Base-by-base conservation (phyloP, 2,113 vertebrate genomes). In the Tangachromis dhanisi region DNA sequence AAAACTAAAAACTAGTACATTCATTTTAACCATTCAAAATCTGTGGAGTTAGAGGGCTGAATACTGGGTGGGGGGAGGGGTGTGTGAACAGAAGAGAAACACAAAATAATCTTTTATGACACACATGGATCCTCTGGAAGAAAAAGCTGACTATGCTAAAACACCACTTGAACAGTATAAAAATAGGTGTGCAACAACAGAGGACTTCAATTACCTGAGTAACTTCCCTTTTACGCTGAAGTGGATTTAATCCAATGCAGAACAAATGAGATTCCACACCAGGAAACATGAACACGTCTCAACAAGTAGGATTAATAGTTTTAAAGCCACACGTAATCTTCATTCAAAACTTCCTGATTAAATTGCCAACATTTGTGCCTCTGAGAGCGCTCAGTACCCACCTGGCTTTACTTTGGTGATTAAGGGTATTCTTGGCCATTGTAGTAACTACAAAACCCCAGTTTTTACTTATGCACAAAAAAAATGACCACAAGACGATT, bases 181-280 rank as follows among this genome's bases (percentile, higher is more conserved):
- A 85, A 90, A 89, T 38, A 57, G 85, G 89, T 93, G 85, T 88
- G 91, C 92, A 86, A 93, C 85, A 92, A 94, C 86, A 91, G 87
- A 91, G 78, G 88, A 92, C 84, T 93, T 92, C 84, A 91, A 87
- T 92, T 94, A 95, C 95, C 94, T 95, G 95, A 96, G 95, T 93
- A 91, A 89, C 90, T 90, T 95, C 84, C 92, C 88, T 93, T 95
- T 92, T 84, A 95, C 86, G 92, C 80, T 91, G 88, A 90, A 93
- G 90, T 91, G 87, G 86, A 92, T 84, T 84, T 55, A 76, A 91
- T 83, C 87, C 63, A 81, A 85, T 78, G 85, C 79, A 85, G 54
- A 89, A 88, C 63, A 82, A 85, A 85, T 87, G 42, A 90, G 66
- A 90, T 38, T 54, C 31, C 87, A 84, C 68, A 80, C 54, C 26